These are phyloP conservation scores for Drosophila neocordata DNA, from an alignment of 1,140 invertebrate species.

Conservation along the genomic window DNA sequence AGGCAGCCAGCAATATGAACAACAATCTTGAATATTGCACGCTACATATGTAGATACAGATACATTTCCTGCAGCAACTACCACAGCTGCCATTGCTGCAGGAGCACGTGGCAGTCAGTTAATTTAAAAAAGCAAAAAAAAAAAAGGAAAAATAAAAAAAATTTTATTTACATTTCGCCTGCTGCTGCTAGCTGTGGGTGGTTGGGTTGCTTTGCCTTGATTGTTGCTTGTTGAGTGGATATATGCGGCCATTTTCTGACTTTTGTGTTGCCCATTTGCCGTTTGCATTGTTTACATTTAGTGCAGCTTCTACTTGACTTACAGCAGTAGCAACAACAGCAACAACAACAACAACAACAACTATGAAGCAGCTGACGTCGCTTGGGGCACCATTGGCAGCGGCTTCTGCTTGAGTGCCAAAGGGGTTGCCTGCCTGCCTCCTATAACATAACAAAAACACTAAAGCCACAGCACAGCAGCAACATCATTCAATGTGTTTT, in stretches of 20 bases:
- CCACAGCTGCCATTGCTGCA: slow-evolving; percentile 26
- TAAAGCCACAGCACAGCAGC: slow-evolving; percentile 11
- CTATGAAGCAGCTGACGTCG: slow-evolving; percentile 60
- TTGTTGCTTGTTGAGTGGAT: slow-evolving; percentile 13
- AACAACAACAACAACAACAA: slow-evolving; percentile 29
- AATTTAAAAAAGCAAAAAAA: slow-evolving; percentile 61
- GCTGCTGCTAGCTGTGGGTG: slow-evolving; percentile 33
- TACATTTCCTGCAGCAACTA: slow-evolving; percentile 74
- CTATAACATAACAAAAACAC: slow-evolving; percentile 52
- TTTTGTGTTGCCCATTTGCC: slow-evolving; percentile 24
- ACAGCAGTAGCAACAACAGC: slow-evolving; percentile 51
- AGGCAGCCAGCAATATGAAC: slow-evolving; percentile 70
- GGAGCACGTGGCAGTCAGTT: slow-evolving; percentile 66
- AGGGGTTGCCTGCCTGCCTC: slow-evolving; percentile 33
- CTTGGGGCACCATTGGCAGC: slow-evolving; percentile 32
- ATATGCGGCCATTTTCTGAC: slow-evolving; percentile 13
- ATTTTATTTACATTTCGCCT: slow-evolving; percentile 75
- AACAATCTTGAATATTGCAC: slow-evolving; percentile 78
- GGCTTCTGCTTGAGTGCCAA: slow-evolving; percentile 54
- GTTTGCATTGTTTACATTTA: slow-evolving; percentile 75
- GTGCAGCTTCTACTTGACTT: slow-evolving; percentile 74
- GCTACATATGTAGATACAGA: slow-evolving; percentile 79
- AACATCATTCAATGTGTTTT: slow-evolving; percentile 40
- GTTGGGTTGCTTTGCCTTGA: slow-evolving; percentile 11
- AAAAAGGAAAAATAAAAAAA: slow-evolving; percentile 35